These are phyloP conservation scores for Bellardia bayeri DNA, from an alignment of 2,888 invertebrate species.

Conservation along the genomic window DNA sequence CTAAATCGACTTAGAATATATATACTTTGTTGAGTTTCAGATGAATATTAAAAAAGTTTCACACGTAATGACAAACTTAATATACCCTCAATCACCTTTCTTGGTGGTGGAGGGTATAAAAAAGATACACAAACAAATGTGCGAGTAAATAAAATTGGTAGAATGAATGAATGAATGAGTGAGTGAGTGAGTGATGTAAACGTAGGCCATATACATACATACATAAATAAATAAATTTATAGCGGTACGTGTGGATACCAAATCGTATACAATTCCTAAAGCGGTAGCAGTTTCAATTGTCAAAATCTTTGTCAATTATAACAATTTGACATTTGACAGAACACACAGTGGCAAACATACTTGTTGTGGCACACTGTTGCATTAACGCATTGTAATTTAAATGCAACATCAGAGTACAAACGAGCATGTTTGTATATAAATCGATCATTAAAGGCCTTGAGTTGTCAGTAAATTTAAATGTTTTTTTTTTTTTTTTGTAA, in stretches of 20 bases:
- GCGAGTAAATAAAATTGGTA: not conserved
- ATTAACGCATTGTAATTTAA: conserved; percentile 62
- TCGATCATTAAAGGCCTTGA: conserved; percentile 67
- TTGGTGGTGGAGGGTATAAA: no score
- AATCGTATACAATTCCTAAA: conserved; percentile 30
- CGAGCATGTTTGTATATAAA: conserved; percentile 15
- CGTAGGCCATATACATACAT: conserved; percentile 3
- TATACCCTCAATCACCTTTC: no score
- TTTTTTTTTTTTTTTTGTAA: conserved; percentile 41
- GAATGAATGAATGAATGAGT: conserved; percentile 14
- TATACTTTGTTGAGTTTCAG: no score
- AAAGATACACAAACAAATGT: conserved; percentile 41
- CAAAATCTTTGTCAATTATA: conserved; percentile 76
- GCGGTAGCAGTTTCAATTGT: conserved; percentile 75
- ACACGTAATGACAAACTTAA: no score
- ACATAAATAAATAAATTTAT: no score
- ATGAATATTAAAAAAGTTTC: no score
- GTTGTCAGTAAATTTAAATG: conserved; percentile 56
- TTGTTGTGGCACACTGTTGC: conserved; percentile 51
- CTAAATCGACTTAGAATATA: no score
- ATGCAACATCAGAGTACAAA: not conserved
- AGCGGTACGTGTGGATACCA: conserved; percentile 48
- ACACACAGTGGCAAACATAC: conserved; percentile 62
- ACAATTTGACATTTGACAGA: conserved; percentile 77
- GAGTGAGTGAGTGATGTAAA: conserved; percentile 73